Conservation (phyloP, 2,113 vertebrate genomes). For the Coturnix japonica region DNA sequence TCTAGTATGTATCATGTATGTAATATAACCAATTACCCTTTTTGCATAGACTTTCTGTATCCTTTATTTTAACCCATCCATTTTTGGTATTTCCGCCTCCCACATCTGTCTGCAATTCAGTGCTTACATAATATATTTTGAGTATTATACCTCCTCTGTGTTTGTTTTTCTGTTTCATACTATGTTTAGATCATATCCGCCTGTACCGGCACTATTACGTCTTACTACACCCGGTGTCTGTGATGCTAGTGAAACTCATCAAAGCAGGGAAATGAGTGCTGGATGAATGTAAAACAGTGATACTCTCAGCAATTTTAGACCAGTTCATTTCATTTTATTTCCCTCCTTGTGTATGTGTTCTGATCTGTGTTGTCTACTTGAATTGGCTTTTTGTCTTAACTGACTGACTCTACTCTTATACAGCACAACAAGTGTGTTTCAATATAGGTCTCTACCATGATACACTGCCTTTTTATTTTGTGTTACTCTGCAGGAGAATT, state of each 20-base stretch:
- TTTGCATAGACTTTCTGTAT: not conserved
- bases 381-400: not conserved
- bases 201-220: not conserved
- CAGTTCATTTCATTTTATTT: not conserved
- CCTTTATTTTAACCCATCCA: conserved; percentile 46
- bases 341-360: not conserved
- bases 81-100: conserved; percentile 65
- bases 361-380: not conserved
- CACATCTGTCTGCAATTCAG: conserved; percentile 54
- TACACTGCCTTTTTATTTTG: not conserved
- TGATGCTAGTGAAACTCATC: conserved; percentile 14
- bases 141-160: conserved; percentile 46
- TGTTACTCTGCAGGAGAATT: conserved; percentile 87
- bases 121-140: conserved; percentile 50
- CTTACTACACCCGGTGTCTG: not conserved
- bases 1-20: not conserved
- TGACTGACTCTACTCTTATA: not conserved
- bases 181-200: conserved; percentile 46
- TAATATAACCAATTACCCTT: not conserved
- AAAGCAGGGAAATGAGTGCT: not conserved
- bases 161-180: conserved; percentile 47
- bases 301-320: not conserved
- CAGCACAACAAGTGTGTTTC: not conserved
- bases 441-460: not conserved
- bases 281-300: not conserved